A percentile compares a stretch with the other conserved stretches of the same genome.
phyloP scores from a whole-genome alignment of 2,113 vertebrate species.

The Myiozetetes cayanensis region DNA sequence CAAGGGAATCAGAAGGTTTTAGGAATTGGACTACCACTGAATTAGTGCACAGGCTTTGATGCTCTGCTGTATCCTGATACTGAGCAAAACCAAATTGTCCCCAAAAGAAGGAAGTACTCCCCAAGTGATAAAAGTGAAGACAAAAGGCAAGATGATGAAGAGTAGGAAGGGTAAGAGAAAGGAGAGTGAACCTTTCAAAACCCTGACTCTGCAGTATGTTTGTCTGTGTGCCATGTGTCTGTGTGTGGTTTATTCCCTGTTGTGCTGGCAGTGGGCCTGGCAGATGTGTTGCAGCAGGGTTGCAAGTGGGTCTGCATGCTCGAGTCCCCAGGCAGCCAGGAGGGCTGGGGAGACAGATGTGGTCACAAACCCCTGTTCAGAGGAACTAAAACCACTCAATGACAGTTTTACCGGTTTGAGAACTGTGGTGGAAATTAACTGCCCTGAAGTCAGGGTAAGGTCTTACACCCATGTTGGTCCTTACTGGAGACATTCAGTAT shows the following conservation, averaged over 20 bases:
- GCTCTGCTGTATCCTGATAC: not conserved
- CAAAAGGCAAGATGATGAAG: not conserved
- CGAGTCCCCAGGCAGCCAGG: not conserved
- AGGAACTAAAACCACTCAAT: not conserved
- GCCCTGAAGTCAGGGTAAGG: not conserved
- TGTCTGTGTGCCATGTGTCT: not conserved
- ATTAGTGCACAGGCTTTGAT: not conserved
- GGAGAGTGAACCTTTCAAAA: not conserved
- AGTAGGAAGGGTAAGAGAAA: not conserved
- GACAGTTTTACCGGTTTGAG: not conserved
- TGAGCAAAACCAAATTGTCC: not conserved
- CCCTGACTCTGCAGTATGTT: accelerated
- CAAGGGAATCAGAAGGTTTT: not conserved
- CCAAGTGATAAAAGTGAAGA: not conserved
- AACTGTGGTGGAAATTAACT: not conserved
- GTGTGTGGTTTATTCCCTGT: accelerated
- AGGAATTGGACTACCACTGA: not conserved
- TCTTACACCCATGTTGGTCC: not conserved
- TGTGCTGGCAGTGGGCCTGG: not conserved
- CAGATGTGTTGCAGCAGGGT: not conserved
- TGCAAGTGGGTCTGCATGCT: not conserved
- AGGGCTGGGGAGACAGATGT: not conserved
- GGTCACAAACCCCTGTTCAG: not conserved
- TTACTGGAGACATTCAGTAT: not conserved
- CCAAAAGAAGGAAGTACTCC: not conserved